Percentiles rank a stretch among this genome's conserved stretches.
Evolutionary conservation across 2,797 vertebrate species (phyloP).

Genomic region (Silurus aristotelis): DNA sequence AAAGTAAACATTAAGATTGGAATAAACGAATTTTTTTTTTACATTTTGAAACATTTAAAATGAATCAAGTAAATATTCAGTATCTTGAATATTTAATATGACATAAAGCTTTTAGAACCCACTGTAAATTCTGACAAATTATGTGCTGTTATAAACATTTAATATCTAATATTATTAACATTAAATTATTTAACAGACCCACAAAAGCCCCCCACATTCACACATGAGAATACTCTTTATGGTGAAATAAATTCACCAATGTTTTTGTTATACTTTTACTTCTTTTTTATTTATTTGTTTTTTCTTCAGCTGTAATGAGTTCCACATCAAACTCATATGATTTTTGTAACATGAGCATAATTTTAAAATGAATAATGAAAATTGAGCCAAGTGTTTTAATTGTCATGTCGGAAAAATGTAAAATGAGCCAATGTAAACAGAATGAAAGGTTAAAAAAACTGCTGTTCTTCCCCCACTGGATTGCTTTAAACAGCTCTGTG

Average conservation of each 20-base stretch:
- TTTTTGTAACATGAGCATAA: neutral
- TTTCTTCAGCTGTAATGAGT: neutral
- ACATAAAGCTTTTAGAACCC: neutral
- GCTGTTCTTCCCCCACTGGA: neutral
- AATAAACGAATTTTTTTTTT: neutral
- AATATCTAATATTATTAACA: neutral
- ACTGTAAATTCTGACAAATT: too few relatives aligned
- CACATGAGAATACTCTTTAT: neutral
- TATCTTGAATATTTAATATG: neutral
- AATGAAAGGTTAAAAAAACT: neutral
- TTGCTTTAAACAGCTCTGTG: neutral
- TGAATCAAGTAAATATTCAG: neutral
- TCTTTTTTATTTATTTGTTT: neutral
- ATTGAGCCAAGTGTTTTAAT: conserved; percentile 3
- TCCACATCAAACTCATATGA: neutral
- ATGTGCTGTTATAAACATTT: neutral
- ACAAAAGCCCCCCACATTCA: neutral
- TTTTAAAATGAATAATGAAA: neutral
- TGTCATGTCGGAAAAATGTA: neutral
- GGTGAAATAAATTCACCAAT: neutral
- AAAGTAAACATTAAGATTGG: neutral
- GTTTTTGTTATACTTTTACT: neutral
- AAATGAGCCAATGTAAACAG: neutral
- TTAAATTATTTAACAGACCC: neutral
- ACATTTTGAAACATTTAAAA: neutral